A percentile compares a stretch with the other conserved stretches of the same genome.
Evolutionary conservation across 2,113 vertebrate species (phyloP).

Genomic region (Turdus rufiventris): DNA sequence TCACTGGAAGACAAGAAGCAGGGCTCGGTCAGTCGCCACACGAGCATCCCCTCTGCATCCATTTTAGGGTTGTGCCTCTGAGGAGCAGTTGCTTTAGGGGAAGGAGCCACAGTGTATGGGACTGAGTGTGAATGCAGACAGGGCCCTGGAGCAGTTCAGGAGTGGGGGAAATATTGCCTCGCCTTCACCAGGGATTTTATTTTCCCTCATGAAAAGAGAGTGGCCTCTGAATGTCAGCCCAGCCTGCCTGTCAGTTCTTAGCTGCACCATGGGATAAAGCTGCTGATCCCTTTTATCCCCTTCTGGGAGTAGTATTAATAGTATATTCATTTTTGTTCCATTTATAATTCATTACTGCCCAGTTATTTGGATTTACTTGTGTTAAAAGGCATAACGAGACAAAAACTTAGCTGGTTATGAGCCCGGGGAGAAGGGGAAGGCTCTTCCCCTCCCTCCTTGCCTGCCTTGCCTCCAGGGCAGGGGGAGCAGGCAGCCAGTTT

Average conservation of each 20-base stretch:
- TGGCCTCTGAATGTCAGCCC: conserved; percentile 55
- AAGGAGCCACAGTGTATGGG: neutral
- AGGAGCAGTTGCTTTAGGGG: neutral
- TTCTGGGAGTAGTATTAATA: conserved; percentile 65
- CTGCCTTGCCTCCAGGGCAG: neutral
- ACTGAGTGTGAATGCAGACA: neutral
- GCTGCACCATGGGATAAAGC: conserved; percentile 63
- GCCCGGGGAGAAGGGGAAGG: neutral
- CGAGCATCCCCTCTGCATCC: conserved; percentile 29
- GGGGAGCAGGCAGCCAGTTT: neutral
- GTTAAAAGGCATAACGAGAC: conserved; percentile 59
- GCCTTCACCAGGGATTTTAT: conserved; percentile 6
- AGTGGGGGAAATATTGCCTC: neutral
- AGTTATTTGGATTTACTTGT: conserved; percentile 64
- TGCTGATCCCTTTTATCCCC: conserved; percentile 66
- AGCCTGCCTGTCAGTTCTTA: conserved; percentile 59
- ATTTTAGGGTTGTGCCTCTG: neutral
- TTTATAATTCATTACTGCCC: conserved; percentile 68
- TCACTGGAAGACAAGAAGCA: neutral
- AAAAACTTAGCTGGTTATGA: conserved; percentile 37
- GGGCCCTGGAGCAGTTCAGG: neutral
- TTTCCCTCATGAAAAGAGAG: conserved; percentile 42
- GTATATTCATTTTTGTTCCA: conserved; percentile 65
- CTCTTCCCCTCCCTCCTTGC: neutral
- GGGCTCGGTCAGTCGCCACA: neutral